phyloP scores from a whole-genome alignment of 37 sponge, comb jelly and placozoan species.

The Haliclona indistincta region DNA sequence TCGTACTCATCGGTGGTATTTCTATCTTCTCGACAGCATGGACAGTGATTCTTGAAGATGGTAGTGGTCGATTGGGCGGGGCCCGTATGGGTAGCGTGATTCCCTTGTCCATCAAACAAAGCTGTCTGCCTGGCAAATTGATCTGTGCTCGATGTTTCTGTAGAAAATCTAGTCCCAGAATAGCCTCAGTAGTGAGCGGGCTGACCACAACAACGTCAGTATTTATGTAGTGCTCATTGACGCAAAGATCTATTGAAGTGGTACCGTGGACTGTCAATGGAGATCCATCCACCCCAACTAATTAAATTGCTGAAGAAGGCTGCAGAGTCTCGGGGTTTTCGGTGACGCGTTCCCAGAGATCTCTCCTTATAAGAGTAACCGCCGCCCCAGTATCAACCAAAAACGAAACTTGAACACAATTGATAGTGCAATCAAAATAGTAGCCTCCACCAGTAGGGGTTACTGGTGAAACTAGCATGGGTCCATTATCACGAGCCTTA shows the following conservation, averaged over 20 bases:
- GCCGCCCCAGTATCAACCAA: conserved; percentile 58
- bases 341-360: background rate
- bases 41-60: background rate
- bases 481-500: conserved; percentile 4
- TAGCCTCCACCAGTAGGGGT: conserved; percentile 9
- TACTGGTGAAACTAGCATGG: background rate
- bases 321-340: conserved; percentile 2
- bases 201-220: conserved; percentile 11
- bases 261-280: conserved; percentile 16
- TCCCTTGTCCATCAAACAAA: conserved; percentile 3
- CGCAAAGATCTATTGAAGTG: background rate
- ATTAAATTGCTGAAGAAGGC: conserved; percentile 19
- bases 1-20: background rate
- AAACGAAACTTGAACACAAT: conserved; percentile 9
- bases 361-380: conserved; percentile 43
- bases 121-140: background rate
- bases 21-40: background rate
- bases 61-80: conserved; percentile 3
- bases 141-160: conserved; percentile 1
- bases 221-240: background rate
- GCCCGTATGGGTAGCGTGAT: conserved; percentile 2
- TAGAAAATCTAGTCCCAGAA: conserved; percentile 43
- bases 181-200: conserved; percentile 26
- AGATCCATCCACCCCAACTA: conserved; percentile 39
- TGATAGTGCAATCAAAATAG: conserved; percentile 6